Base-by-base conservation (phyloP, 2,888 invertebrate genomes). In the Onchidella celtica region DNA sequence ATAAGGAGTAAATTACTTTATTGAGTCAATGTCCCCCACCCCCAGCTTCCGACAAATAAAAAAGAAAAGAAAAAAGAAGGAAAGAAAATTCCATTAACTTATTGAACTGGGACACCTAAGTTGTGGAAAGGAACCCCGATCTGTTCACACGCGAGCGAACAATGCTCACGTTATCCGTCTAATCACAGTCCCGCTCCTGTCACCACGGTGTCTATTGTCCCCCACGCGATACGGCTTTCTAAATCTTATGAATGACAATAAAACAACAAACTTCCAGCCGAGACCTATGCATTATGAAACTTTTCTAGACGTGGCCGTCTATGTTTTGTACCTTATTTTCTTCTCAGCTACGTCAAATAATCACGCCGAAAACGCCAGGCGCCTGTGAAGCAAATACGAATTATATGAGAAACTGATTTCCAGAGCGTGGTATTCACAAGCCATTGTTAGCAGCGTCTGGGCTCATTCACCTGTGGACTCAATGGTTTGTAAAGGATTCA, bases 401-500 rank as follows among this genome's bases (percentile, higher is more conserved):
- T 79, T 79, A 70, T 73, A 61, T 72, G 72, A 79, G 65, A 73
- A 79, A 73, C 79, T 65, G 79, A 79, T 72, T 47, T 38, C 11
- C 32, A 21, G 78, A n/a, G 32, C 70, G 1, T 9, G 34, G 14
- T n/a, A 27, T 63, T 73, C 65, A 69, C 72, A 32, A 17, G 9
- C 61, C 24, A 36, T 79, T 79, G 78, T 65, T n/a, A 27, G 6
- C 17, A 24, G 11, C 55, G 47, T 17, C 34, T 38, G 29, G n/a
- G 40, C 1, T 21, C 61, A 72, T 79, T 79, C 79, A 72, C 72
- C 55, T 47, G 72, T 59, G 61, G 40, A 55, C 81, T 81, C 81
- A 81, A 69, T 75, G 47, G 57, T 68, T 69, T 75, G 57, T 73
- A 81, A 75, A 81, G 81, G 75, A 81, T 81, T 81, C 81, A 81